phyloP scores from a whole-genome alignment of 2,888 invertebrate species.

The Crematogaster levior region DNA sequence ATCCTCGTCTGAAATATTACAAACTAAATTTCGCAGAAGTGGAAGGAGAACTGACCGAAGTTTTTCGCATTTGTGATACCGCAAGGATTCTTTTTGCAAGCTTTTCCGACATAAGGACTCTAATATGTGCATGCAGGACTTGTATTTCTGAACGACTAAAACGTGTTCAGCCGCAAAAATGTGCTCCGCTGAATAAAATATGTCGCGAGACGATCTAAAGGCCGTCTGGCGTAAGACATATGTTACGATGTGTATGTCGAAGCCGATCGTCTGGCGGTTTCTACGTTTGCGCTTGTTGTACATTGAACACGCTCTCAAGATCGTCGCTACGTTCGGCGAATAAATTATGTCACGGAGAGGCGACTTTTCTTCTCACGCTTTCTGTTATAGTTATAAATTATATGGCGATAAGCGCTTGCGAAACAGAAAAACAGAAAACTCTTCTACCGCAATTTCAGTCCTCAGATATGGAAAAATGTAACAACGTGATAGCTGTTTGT shows the following conservation, averaged over 20 bases:
- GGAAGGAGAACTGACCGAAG: neutral
- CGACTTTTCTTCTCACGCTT: constrained; percentile 17
- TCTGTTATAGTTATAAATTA: constrained; percentile 40
- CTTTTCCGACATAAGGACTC: neutral
- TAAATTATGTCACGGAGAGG: constrained; percentile 22
- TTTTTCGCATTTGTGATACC: neutral
- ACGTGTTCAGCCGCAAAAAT: constrained; percentile 47
- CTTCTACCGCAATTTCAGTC: constrained; percentile 27
- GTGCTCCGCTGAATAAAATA: constrained; percentile 43
- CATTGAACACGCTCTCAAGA: neutral
- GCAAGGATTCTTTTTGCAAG: constrained; percentile 32
- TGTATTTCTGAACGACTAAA: constrained; percentile 20
- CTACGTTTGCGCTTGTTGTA: constrained; percentile 18
- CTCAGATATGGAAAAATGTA: neutral
- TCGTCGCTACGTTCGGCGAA: constrained; percentile 17
- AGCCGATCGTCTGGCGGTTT: constrained; percentile 22
- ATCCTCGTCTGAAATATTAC: neutral
- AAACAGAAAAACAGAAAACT: neutral
- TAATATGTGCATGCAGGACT: constrained; percentile 6
- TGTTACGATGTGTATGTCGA: constrained; percentile 15
- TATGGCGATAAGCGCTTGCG: constrained; percentile 17
- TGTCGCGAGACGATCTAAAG: constrained; percentile 33
- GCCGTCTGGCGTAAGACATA: constrained; percentile 28
- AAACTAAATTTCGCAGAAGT: constrained; percentile 11
- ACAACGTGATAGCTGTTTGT: constrained; percentile 18